These are phyloP conservation scores for Tautogolabrus adspersus DNA, from an alignment of 2,113 vertebrate species.

Conservation along the genomic window DNA sequence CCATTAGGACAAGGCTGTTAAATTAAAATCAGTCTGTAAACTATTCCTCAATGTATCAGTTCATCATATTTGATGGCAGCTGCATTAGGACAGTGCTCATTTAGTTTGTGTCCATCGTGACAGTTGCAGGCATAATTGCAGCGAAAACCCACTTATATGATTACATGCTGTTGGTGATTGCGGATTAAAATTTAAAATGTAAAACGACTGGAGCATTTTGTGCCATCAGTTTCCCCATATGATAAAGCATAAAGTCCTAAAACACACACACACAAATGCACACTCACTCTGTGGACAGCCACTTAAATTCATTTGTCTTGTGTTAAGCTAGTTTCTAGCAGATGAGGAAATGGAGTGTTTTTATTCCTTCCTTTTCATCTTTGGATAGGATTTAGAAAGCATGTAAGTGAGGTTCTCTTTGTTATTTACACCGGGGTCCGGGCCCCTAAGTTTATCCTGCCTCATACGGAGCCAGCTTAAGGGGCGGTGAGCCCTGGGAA, in stretches of 20 bases:
- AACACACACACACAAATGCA: slow-evolving; percentile 27
- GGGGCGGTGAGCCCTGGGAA: slow-evolving; percentile 78
- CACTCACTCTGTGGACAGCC: slow-evolving; percentile 40
- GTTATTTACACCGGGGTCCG: slow-evolving; percentile 80
- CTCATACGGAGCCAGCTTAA: slow-evolving; percentile 87
- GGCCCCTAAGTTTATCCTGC: slow-evolving; percentile 84
- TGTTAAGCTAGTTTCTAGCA: slow-evolving; percentile 79
- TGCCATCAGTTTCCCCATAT: slow-evolving; percentile 12
- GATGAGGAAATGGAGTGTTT: slow-evolving; percentile 78
- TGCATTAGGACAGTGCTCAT: slow-evolving; percentile 21
- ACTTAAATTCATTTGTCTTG: slow-evolving; percentile 78
- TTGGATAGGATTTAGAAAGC: slow-evolving; percentile 83
- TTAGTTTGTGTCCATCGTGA: slow-evolving; percentile 20
- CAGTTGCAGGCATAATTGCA: slow-evolving; percentile 9
- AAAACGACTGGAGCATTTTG: slow-evolving; percentile 22
- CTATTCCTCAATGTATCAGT: slow-evolving; percentile 21
- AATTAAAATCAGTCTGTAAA: slow-evolving; percentile 38
- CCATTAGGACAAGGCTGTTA: slow-evolving; percentile 1
- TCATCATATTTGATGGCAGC: slow-evolving; percentile 29
- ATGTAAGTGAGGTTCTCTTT: slow-evolving; percentile 83
- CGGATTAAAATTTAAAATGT: slow-evolving; percentile 15
- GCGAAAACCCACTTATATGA: slow-evolving; percentile 31
- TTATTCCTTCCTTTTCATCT: slow-evolving; percentile 72
- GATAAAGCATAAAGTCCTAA: slow-evolving; percentile 27
- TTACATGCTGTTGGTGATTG: slow-evolving; percentile 33